phyloP scores from a whole-genome alignment of 2,797 vertebrate species.

The Valencia hispanica region DNA sequence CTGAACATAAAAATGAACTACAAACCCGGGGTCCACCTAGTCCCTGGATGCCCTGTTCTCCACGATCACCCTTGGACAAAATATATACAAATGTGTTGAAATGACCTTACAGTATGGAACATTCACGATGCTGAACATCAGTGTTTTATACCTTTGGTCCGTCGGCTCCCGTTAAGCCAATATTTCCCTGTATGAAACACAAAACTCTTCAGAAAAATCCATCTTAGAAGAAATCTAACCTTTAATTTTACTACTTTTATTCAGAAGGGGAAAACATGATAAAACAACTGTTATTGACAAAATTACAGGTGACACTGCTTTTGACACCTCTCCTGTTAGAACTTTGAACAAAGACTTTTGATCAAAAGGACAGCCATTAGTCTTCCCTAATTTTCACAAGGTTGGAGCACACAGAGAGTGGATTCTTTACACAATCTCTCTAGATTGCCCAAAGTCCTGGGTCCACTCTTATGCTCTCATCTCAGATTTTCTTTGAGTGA shows the following conservation, averaged over 20 bases:
- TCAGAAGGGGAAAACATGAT: no score
- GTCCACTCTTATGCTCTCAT: no score
- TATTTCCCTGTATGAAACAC: conserved; percentile 77
- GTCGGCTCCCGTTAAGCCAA: conserved; percentile 78
- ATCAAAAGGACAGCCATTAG: background rate
- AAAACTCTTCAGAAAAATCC: background rate
- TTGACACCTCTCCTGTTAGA: background rate
- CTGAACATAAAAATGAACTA: conserved; percentile 21
- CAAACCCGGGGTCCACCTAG: conserved; percentile 76
- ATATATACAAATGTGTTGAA: background rate
- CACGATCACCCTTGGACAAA: conserved; percentile 73
- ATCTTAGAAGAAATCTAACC: no score
- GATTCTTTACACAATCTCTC: background rate
- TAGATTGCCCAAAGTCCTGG: background rate
- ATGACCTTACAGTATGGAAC: background rate
- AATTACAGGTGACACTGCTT: background rate
- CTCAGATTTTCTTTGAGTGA: no score
- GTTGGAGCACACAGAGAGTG: background rate
- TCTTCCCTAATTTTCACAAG: background rate
- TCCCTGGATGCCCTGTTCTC: conserved; percentile 79
- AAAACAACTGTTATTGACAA: background rate
- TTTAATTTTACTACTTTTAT: no score
- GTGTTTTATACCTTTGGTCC: conserved; percentile 81
- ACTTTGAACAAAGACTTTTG: background rate
- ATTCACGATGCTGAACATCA: background rate